These are phyloP conservation scores for Arrhamphus sclerolepis DNA, from an alignment of 2,797 vertebrate species.

Conservation along the genomic window DNA sequence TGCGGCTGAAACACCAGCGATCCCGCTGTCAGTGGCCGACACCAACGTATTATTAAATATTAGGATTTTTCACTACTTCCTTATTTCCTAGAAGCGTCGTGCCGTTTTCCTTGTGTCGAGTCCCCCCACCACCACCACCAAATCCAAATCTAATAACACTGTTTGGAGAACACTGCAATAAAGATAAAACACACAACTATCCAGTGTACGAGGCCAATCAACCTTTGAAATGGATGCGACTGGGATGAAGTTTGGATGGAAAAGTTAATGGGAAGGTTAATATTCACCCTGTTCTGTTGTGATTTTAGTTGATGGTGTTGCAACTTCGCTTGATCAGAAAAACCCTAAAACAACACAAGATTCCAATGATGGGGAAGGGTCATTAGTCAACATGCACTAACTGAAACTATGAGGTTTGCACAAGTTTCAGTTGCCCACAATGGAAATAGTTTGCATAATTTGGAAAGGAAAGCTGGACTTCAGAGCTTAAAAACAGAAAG, in stretches of 20 bases:
- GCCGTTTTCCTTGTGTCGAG: constrained; percentile 1
- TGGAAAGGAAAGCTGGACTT: constrained; percentile 33
- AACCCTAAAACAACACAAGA: constrained; percentile 12
- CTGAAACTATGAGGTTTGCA: no score
- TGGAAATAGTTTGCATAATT: constrained; percentile 38
- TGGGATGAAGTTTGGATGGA: not conserved
- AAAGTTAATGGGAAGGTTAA: no score
- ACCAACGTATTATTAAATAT: constrained; percentile 15
- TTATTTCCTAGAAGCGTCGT: constrained; percentile 15
- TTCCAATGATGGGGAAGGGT: not conserved
- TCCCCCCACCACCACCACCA: no score
- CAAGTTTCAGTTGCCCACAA: constrained; percentile 14
- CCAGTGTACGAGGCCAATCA: constrained; percentile 46
- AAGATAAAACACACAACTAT: constrained; percentile 43
- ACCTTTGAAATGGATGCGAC: not conserved
- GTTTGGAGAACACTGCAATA: constrained; percentile 22
- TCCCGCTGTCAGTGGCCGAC: constrained; percentile 10
- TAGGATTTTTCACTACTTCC: constrained; percentile 20
- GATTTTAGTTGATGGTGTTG: not conserved
- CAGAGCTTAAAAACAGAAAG: constrained; percentile 1
- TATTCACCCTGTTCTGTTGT: not conserved
- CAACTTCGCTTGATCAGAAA: not conserved
- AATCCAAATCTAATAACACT: constrained; percentile 13
- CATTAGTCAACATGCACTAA: not conserved
- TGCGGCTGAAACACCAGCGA: constrained; percentile 22